Evolutionary conservation across 2,797 vertebrate genomes (phyloP).

Genomic region (Echiichthys vipera): DNA sequence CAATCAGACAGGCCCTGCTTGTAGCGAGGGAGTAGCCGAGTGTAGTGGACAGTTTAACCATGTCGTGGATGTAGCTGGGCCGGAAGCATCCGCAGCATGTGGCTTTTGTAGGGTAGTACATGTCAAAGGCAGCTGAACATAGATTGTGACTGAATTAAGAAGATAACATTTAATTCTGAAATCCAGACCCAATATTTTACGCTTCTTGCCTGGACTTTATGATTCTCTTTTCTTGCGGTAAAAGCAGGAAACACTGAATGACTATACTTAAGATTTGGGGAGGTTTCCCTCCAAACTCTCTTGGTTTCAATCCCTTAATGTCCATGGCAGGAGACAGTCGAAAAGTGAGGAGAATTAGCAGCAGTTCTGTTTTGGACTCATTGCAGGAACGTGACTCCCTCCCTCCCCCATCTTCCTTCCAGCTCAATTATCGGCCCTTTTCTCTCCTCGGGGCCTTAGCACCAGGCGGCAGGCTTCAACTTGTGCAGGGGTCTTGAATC

Average conservation of each 20-base stretch:
- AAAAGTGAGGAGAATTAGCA: constrained; percentile 33
- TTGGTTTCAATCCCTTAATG: constrained; percentile 6
- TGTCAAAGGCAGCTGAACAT: not conserved
- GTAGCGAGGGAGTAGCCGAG: too few species aligned
- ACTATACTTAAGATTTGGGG: not conserved
- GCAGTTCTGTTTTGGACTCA: constrained; percentile 58
- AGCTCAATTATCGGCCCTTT: constrained; percentile 66
- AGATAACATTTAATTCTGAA: not conserved
- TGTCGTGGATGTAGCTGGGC: too few species aligned
- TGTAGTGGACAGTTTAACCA: too few species aligned
- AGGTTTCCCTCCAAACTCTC: not conserved
- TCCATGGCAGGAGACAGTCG: constrained; percentile 2
- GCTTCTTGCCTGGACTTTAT: not conserved
- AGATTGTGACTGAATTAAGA: too few species aligned
- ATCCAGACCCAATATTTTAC: not conserved
- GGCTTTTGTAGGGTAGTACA: not conserved
- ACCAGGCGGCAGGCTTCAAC: constrained; percentile 88
- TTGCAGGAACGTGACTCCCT: constrained; percentile 60
- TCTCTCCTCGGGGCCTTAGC: constrained; percentile 66
- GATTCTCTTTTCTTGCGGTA: not conserved
- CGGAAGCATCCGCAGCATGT: too few species aligned
- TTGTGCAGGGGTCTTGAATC: constrained; percentile 89
- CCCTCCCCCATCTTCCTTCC: constrained; percentile 53
- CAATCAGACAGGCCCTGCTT: too few species aligned
- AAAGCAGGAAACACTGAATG: constrained; percentile 11